phyloP scores from a whole-genome alignment of 2,113 vertebrate genomes.

The Diphyllodes magnificus region DNA sequence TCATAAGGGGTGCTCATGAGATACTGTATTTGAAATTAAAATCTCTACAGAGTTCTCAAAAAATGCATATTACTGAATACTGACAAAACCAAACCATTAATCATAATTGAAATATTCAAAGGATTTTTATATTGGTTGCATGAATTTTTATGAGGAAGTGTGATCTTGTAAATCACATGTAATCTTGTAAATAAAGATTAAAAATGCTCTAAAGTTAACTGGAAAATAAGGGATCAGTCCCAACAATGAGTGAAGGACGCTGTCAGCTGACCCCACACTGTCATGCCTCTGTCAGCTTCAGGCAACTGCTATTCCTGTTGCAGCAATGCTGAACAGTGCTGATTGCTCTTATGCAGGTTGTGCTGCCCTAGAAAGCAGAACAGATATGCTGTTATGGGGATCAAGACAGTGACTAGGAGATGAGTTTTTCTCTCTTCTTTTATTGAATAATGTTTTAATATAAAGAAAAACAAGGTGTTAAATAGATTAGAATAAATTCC shows the following conservation, averaged over 20 bases:
- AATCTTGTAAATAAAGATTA: neutral
- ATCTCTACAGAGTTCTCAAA: neutral
- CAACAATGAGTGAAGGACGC: neutral
- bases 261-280: neutral
- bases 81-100: neutral
- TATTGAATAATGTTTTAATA: neutral
- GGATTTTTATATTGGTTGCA: neutral
- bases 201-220: neutral
- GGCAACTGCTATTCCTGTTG: neutral
- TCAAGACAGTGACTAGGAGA: neutral
- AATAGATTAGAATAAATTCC: neutral
- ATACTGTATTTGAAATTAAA: neutral
- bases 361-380: neutral
- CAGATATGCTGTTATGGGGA: neutral
- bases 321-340: neutral
- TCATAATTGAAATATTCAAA: neutral
- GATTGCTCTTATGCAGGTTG: neutral
- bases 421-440: neutral
- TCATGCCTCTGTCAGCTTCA: neutral
- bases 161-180: neutral
- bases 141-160: neutral
- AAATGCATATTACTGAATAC: neutral
- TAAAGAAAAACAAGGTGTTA: neutral
- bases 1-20: neutral
- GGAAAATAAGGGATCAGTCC: neutral